Percentiles rank a stretch among this genome's conserved stretches.
phyloP scores from a whole-genome alignment of 2,797 vertebrate species.

The Phaenicophaeus curvirostris region DNA sequence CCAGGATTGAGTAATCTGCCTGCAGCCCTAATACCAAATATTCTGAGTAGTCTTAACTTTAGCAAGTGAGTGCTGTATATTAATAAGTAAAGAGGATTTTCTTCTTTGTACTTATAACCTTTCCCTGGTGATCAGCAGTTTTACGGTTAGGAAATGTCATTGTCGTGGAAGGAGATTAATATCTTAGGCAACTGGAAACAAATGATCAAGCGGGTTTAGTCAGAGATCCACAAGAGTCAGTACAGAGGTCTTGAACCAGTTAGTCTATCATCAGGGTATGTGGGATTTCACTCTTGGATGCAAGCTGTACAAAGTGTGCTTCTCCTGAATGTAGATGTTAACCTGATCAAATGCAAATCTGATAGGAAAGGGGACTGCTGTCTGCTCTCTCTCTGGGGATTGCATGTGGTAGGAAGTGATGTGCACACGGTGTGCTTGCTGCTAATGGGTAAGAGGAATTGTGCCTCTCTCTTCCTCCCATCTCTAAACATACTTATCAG shows the following conservation, averaged over 20 bases:
- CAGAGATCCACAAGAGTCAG: background rate
- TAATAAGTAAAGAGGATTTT: background rate
- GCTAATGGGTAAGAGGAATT: background rate
- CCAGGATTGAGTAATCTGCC: background rate
- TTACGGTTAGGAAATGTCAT: background rate
- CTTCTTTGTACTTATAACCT: background rate
- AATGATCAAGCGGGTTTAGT: background rate
- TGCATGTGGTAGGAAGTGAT: background rate
- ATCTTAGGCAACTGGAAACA: background rate
- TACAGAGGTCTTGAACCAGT: background rate
- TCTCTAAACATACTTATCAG: background rate
- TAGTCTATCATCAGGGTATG: background rate
- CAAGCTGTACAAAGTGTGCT: background rate
- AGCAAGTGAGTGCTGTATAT: background rate
- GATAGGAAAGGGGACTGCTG: background rate
- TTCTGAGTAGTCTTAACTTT: background rate
- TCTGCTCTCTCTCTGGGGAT: background rate
- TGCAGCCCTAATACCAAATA: background rate
- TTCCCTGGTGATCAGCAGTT: background rate
- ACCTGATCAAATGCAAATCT: background rate
- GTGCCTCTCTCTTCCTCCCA: background rate
- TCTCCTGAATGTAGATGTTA: background rate
- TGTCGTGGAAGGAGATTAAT: background rate
- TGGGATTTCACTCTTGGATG: background rate
- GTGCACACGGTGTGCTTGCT: background rate